These are phyloP conservation scores for Allolobophora icterica DNA, from an alignment of 2,888 invertebrate species.

Conservation along the genomic window DNA sequence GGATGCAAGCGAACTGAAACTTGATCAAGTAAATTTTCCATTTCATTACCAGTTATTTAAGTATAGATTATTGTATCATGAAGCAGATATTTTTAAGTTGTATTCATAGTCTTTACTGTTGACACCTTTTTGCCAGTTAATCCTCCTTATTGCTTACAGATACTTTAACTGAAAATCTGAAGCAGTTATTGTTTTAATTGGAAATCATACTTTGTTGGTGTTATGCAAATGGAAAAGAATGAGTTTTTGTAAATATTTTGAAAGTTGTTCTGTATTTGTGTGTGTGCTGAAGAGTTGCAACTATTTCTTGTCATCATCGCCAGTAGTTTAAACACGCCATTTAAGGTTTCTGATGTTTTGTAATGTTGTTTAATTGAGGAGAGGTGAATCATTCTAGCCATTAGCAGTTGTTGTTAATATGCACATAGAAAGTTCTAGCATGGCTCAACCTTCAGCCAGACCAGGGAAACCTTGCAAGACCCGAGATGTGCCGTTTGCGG, in stretches of 20 bases:
- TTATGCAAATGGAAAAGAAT: not conserved
- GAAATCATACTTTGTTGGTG: not conserved
- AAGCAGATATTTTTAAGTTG: not conserved
- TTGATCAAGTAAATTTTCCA: not conserved
- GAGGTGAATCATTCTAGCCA: not conserved
- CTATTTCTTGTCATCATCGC: not conserved
- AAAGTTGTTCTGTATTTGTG: not conserved
- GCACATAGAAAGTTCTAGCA: slow-evolving; percentile 17
- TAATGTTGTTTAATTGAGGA: not conserved
- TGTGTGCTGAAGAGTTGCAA: not conserved
- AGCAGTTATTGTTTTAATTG: not conserved
- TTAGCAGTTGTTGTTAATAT: slow-evolving; percentile 6
- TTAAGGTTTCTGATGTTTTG: not conserved
- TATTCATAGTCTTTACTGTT: not conserved
- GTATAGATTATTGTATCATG: not conserved
- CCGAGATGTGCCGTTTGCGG: not conserved
- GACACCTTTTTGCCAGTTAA: not conserved
- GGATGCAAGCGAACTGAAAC: not conserved
- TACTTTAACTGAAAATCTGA: not conserved
- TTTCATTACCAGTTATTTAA: not conserved
- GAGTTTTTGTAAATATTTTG: not conserved
- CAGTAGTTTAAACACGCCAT: not conserved
- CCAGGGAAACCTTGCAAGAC: not conserved
- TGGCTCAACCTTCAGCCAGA: slow-evolving; percentile 17
- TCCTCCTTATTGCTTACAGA: not conserved